phyloP scores from a whole-genome alignment of 1,140 invertebrate genomes.

The Chironomus striatipennis region DNA sequence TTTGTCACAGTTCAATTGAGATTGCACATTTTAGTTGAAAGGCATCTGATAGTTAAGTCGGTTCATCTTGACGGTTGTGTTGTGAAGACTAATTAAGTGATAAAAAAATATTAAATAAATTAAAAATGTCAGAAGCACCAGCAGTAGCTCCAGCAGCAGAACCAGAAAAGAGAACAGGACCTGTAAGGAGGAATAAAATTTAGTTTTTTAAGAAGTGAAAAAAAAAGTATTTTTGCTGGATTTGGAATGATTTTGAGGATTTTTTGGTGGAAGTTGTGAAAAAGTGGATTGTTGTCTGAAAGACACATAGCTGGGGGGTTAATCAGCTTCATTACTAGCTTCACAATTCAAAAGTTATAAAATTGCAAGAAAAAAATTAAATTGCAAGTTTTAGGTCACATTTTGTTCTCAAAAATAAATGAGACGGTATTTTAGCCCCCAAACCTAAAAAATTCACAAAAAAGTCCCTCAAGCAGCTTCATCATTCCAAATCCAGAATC shows the following conservation, averaged over 20 bases:
- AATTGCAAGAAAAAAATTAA: too few species aligned
- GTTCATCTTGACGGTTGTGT: not conserved
- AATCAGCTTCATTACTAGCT: too few species aligned
- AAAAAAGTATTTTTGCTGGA: not conserved
- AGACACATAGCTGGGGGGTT: too few species aligned
- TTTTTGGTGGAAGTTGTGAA: not conserved
- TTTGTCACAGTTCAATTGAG: conserved; percentile 5
- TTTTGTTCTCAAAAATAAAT: too few species aligned
- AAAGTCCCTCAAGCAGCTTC: too few species aligned
- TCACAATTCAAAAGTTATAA: too few species aligned
- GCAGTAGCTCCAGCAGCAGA: not conserved
- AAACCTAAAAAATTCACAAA: too few species aligned
- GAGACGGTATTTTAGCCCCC: too few species aligned
- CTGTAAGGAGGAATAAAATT: not conserved
- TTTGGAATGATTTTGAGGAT: not conserved
- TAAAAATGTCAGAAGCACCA: not conserved
- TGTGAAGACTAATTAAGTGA: not conserved
- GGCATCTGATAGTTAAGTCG: conserved; percentile 11
- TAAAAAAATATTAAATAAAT: not conserved
- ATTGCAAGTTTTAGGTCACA: too few species aligned
- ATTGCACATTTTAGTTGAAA: conserved; percentile 1
- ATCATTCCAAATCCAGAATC: too few species aligned
- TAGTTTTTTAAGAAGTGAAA: not conserved
- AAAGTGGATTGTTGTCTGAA: too few species aligned
- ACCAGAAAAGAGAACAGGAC: conserved; percentile 11